phyloP scores from a whole-genome alignment of 2,797 vertebrate genomes.

The Yasuhikotakia modesta region DNA sequence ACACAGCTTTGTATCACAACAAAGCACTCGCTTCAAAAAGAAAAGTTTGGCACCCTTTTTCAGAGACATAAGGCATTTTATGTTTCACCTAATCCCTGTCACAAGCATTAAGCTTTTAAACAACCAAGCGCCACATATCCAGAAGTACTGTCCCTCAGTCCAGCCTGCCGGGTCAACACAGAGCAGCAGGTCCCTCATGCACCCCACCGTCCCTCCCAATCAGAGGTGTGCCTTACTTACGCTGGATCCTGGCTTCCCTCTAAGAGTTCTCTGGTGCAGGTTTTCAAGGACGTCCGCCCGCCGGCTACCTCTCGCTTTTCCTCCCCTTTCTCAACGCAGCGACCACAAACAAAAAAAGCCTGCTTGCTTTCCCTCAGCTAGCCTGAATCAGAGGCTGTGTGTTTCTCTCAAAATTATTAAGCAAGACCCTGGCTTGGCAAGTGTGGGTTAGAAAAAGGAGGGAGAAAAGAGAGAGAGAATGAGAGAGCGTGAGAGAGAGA shows the following conservation, averaged over 20 bases:
- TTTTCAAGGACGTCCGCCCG: slow-evolving; percentile 72
- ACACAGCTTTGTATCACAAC: slow-evolving; percentile 23
- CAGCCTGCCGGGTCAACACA: slow-evolving; percentile 73
- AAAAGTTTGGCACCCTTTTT: slow-evolving; percentile 74
- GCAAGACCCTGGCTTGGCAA: slow-evolving; percentile 82
- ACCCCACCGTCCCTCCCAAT: slow-evolving; percentile 69
- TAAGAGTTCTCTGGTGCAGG: slow-evolving; percentile 95
- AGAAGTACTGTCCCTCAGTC: slow-evolving; percentile 73
- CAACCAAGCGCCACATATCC: slow-evolving; percentile 74
- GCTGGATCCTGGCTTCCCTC: slow-evolving; percentile 93
- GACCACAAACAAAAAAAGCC: slow-evolving; percentile 64
- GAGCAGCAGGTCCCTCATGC: slow-evolving; percentile 53
- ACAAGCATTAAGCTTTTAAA: slow-evolving; percentile 75
- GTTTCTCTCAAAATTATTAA: slow-evolving; percentile 77
- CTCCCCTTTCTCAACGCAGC: slow-evolving; percentile 74
- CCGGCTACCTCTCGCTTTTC: slow-evolving; percentile 66
- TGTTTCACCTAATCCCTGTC: slow-evolving; percentile 77
- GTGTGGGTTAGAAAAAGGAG: slow-evolving; percentile 68
- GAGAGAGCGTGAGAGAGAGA: slow-evolving; percentile 66
- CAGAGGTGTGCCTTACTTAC: slow-evolving; percentile 91
- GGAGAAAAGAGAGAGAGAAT: slow-evolving; percentile 51
- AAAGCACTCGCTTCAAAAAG: slow-evolving; percentile 40
- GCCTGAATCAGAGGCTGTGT: slow-evolving; percentile 73
- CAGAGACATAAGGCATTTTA: slow-evolving; percentile 76
- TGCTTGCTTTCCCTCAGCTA: slow-evolving; percentile 64